phyloP scores from a whole-genome alignment of 2,888 invertebrate genomes.

The Lottia scabra region DNA sequence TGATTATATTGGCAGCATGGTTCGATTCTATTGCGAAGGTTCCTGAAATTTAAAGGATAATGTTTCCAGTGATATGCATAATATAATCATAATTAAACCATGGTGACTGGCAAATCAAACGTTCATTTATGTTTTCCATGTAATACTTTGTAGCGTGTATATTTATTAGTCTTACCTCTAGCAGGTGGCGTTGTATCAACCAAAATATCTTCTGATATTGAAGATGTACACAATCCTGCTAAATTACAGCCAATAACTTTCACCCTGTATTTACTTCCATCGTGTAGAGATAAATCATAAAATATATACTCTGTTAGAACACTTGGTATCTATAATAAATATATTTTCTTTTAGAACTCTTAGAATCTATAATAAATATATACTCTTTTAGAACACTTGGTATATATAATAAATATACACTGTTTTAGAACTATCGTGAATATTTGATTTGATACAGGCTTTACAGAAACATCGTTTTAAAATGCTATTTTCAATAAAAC shows the following conservation, averaged over 20 bases:
- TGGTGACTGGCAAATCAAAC: no score
- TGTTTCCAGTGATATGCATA: no score
- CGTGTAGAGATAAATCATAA: slow-evolving; percentile 24
- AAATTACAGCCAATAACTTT: slow-evolving; percentile 38
- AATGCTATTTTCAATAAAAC: no score
- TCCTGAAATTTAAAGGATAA: slow-evolving; percentile 16
- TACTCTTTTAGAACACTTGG: no score
- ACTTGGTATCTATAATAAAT: background rate
- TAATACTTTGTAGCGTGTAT: no score
- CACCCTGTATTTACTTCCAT: slow-evolving; percentile 36
- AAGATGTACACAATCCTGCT: slow-evolving; percentile 33
- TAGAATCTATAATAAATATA: no score
- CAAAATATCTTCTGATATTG: slow-evolving; percentile 18
- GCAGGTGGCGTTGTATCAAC: slow-evolving; percentile 26
- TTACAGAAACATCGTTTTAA: no score
- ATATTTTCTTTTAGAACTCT: background rate
- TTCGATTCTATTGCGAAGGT: slow-evolving; percentile 33
- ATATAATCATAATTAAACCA: no score
- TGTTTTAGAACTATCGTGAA: no score
- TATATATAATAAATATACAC: no score
- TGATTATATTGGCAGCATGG: slow-evolving; percentile 24
- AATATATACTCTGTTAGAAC: background rate
- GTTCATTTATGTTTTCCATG: no score
- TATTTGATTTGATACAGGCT: no score
- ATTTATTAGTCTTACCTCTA: slow-evolving; percentile 14